Evolutionary conservation across 2,888 invertebrate species (phyloP).

Genomic region (Hydriomena furcata): DNA sequence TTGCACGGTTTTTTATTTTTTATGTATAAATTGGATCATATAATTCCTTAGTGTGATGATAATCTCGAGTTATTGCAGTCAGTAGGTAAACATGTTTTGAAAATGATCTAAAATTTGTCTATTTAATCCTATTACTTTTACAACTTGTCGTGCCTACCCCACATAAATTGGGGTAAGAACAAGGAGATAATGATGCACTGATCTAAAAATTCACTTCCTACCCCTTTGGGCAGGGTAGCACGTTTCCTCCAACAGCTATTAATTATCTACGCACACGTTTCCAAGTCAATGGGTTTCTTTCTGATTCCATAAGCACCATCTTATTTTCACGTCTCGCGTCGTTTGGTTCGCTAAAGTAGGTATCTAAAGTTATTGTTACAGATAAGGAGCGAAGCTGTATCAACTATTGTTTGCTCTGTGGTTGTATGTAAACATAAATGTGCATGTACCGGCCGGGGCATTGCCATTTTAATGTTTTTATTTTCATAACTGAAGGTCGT

Average conservation of each 20-base stretch:
- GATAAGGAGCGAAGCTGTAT: conserved; percentile 5
- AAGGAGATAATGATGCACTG: no score
- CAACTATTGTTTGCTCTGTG: conserved; percentile 1
- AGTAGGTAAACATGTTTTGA: no score
- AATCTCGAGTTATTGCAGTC: no score
- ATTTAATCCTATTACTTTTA: no score
- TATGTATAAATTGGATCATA: neutral
- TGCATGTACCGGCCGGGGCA: conserved; percentile 23
- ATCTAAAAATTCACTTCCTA: no score
- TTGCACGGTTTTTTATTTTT: conserved; percentile 1
- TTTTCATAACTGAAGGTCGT: conserved; percentile 53
- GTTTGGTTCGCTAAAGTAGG: neutral
- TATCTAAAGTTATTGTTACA: neutral
- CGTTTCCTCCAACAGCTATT: no score
- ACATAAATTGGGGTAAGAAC: no score
- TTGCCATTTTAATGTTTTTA: conserved; percentile 40
- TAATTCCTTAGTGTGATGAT: neutral
- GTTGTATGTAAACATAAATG: conserved; percentile 18
- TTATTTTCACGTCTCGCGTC: neutral
- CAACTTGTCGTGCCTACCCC: no score
- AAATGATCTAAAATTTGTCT: no score
- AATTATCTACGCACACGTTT: neutral
- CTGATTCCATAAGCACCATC: neutral
- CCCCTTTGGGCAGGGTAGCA: no score
- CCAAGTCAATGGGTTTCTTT: neutral